Evolutionary conservation across 2,888 invertebrate species (phyloP).

Genomic region (Lasioglossum oenotherae): DNA sequence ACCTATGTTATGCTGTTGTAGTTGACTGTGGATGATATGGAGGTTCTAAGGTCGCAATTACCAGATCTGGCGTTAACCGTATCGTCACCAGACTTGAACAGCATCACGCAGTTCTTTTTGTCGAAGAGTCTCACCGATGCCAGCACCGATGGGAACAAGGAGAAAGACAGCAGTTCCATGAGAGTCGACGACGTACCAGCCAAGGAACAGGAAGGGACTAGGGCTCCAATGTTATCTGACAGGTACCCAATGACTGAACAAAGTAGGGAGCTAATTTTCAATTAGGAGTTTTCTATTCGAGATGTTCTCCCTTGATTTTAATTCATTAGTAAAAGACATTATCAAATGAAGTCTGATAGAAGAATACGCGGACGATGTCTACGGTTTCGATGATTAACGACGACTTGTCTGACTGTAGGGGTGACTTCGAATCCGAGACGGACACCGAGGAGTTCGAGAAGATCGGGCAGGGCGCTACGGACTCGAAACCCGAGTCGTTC

Average conservation of each 20-base stretch:
- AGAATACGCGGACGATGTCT: neutral
- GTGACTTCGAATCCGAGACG: conserved; percentile 91
- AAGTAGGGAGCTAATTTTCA: neutral
- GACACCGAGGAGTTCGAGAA: conserved; percentile 94
- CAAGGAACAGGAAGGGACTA: conserved; percentile 72
- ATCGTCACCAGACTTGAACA: conserved; percentile 89
- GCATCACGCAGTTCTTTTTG: conserved; percentile 90
- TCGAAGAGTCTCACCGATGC: conserved; percentile 84
- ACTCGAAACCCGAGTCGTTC: conserved; percentile 78
- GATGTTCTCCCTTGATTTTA: neutral
- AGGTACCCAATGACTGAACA: conserved; percentile 70
- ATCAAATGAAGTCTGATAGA: neutral
- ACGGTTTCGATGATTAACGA: neutral
- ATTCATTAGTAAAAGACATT: neutral
- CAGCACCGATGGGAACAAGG: conserved; percentile 76
- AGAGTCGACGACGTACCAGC: conserved; percentile 72
- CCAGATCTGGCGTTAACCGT: conserved; percentile 89
- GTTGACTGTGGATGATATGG: conserved; percentile 86
- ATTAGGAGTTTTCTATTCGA: neutral
- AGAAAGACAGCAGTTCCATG: conserved; percentile 77
- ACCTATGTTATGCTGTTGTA: conserved; percentile 54
- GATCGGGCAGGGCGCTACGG: conserved; percentile 86
- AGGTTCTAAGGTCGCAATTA: conserved; percentile 87
- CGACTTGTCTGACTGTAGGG: conserved; percentile 84
- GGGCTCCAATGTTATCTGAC: conserved; percentile 76